Base-by-base conservation (phyloP, 2,888 invertebrate genomes). In the Seladonia tumulorum region DNA sequence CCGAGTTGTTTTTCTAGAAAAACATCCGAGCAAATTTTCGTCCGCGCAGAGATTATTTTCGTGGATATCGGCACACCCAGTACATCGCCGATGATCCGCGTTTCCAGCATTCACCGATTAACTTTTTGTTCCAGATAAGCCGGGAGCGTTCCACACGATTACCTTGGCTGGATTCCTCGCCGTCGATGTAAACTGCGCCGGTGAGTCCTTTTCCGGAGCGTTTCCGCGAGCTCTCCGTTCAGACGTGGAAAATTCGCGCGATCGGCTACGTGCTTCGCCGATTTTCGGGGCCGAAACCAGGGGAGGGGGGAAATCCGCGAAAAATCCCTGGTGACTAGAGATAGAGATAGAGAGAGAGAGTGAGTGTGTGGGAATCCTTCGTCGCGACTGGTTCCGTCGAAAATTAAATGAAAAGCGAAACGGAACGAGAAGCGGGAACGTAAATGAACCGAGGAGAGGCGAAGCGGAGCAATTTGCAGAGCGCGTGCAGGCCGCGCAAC, bases 371-470 rank as follows among this genome's bases (percentile, higher is more conserved):
- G 5, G 49, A 22, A n/a, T 53, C 53, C 53, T 22, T 53, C 53
- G 53, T 53, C 53, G 53, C 22, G 22, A 53, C 53, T 22, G 22
- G 22, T 53, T 60, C n/a, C 73, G 35, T 78, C 16, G 25, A 29
- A 66, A 85, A 85, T 85, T 60, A 63, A 72, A 80, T 14, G 68
- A 49, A 79, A 78, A 35, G 22, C 42, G 45, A 63, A 76, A 14
- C 7, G 60, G 14, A 66, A 76, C 29, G 57, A 76, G 79, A 35
- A 39, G 68, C 22, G 29, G 22, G 47, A 63, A 22, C 49, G 72
- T 73, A 74, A 84, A 85, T 70, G 85, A 79, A 76, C 72, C 85
- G 79, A 45, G 76, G 85, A 76, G 74, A 53, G 53, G 57, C 76
- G 42, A 42, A 49, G 60, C 76, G 35, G 25, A 49, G 60, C 73